Evolutionary conservation across 2,113 vertebrate genomes (phyloP).

Genomic region (Setophaga kirtlandii): DNA sequence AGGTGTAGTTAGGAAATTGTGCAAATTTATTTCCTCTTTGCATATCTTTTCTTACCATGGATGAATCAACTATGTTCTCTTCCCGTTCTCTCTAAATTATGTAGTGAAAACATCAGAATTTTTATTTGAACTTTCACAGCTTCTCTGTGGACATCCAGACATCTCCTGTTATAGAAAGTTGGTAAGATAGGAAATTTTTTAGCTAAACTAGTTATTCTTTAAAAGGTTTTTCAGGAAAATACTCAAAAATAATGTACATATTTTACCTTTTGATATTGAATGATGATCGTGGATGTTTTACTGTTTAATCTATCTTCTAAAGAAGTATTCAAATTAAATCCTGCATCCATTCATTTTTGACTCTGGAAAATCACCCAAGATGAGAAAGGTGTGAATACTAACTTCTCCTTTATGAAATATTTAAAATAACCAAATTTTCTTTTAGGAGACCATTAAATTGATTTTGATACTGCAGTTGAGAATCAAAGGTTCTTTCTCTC

Average conservation of each 20-base stretch:
- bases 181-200: conserved; percentile 24
- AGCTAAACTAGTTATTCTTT: background rate
- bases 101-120: background rate
- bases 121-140: conserved; percentile 11
- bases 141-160: conserved; percentile 29
- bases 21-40: background rate
- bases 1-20: background rate
- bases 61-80: background rate
- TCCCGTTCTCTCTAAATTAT: background rate
- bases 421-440: background rate
- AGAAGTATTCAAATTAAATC: background rate
- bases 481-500: background rate
- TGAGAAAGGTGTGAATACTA: background rate
- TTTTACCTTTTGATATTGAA: background rate
- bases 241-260: background rate
- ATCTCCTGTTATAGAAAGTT: conserved; percentile 29
- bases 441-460: background rate
- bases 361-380: background rate
- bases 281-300: background rate
- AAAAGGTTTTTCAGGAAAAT: background rate
- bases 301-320: background rate
- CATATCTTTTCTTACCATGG: background rate
- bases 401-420: background rate
- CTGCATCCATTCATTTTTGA: background rate
- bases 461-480: background rate